These are phyloP conservation scores for Stratiolaelaps scimitus DNA, from an alignment of 1,140 invertebrate genomes.

Conservation along the genomic window DNA sequence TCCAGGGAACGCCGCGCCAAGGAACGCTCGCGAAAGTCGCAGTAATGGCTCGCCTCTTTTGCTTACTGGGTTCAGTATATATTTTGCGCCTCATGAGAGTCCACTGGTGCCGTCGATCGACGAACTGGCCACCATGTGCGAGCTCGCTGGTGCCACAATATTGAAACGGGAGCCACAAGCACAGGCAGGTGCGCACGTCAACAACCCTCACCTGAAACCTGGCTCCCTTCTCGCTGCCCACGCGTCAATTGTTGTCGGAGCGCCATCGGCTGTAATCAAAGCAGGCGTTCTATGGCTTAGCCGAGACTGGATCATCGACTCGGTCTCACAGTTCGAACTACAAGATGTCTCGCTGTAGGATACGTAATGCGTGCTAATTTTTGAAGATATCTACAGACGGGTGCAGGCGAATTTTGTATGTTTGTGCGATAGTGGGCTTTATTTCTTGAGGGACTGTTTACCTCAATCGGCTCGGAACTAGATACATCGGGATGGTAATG, in stretches of 20 bases:
- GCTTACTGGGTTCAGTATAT: slow-evolving; percentile 3
- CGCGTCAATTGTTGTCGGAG: not conserved
- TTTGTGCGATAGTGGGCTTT: no score
- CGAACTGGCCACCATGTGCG: not conserved
- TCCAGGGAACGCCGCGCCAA: not conserved
- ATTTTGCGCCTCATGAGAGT: slow-evolving; percentile 13
- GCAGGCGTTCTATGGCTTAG: not conserved
- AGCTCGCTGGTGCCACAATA: slow-evolving; percentile 1
- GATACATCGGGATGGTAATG: no score
- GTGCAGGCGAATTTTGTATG: no score
- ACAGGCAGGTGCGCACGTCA: not conserved
- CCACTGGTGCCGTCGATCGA: slow-evolving; percentile 2
- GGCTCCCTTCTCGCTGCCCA: not conserved
- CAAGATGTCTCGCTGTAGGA: no score
- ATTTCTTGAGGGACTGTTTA: no score
- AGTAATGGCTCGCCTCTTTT: not conserved
- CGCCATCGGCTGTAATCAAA: not conserved
- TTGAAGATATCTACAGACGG: no score
- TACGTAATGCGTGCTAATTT: no score
- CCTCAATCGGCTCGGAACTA: no score
- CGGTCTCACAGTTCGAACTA: slow-evolving; percentile 12
- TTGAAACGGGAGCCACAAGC: slow-evolving; percentile 9
- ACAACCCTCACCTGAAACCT: not conserved
- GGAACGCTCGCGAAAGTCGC: not conserved
- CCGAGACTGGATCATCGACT: slow-evolving; percentile 17